Conservation (phyloP, 2,797 vertebrate species). For the Paratrypauchen microcephalus region DNA sequence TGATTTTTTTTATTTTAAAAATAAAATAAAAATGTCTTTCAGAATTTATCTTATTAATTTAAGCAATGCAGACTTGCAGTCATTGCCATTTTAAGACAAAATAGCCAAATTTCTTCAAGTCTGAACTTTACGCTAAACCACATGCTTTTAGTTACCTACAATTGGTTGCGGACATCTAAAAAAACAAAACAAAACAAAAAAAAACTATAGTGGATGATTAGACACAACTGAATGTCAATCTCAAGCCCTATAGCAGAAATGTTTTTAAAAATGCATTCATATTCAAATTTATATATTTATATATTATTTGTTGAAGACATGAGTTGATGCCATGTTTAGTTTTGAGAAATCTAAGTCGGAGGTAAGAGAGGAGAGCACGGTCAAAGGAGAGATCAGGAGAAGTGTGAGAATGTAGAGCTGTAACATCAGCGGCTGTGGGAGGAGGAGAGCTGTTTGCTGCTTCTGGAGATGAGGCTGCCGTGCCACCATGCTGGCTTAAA, state of each 20-base stretch:
- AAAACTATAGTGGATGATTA: no score
- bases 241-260: background rate
- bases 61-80: no score
- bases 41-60: no score
- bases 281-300: conserved; percentile 23
- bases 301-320: conserved; percentile 27
- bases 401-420: conserved; percentile 56
- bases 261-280: conserved; percentile 4
- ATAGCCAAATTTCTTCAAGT: no score
- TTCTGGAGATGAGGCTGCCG: conserved; percentile 79
- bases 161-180: no score
- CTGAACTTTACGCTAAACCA: no score
- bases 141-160: no score
- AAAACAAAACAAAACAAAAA: no score
- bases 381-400: conserved; percentile 29
- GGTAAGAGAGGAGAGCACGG: conserved; percentile 40
- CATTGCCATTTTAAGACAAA: no score
- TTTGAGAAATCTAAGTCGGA: conserved; percentile 57
- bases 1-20: no score
- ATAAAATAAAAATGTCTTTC: no score
- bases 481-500: conserved; percentile 88
- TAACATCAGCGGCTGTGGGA: conserved; percentile 72
- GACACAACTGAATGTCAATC: background rate
- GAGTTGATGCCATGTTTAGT: conserved; percentile 44
- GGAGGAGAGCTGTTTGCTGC: conserved; percentile 77